Percentiles rank a stretch among this genome's conserved stretches.
Evolutionary conservation across 2,113 vertebrate genomes (phyloP).

Genomic region (Mesocricetus auratus): DNA sequence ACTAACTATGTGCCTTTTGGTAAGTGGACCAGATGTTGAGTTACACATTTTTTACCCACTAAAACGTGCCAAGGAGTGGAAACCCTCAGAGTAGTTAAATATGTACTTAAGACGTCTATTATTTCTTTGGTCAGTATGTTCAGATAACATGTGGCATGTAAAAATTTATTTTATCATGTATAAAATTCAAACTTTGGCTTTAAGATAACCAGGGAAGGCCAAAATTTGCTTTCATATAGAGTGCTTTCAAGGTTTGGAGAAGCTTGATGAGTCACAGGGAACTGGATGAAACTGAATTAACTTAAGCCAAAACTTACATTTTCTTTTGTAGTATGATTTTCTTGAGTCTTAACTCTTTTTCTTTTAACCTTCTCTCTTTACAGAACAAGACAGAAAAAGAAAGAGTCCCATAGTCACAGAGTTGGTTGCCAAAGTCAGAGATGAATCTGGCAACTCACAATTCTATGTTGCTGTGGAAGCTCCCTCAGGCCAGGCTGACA

Average conservation of each 20-base stretch:
- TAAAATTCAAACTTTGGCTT: slow-evolving; percentile 50
- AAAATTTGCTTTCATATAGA: background rate
- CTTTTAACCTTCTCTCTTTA: background rate
- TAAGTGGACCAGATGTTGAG: slow-evolving; percentile 7
- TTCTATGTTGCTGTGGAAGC: background rate
- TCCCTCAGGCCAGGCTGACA: background rate
- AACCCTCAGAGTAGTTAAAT: background rate
- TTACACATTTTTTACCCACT: background rate
- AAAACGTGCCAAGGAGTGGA: background rate
- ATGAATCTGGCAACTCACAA: background rate
- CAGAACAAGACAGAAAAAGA: slow-evolving; percentile 5
- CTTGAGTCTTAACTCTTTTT: background rate
- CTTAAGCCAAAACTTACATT: slow-evolving; percentile 5
- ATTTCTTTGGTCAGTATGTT: slow-evolving; percentile 26
- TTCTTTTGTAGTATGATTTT: slow-evolving; percentile 6
- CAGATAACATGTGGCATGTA: slow-evolving; percentile 54
- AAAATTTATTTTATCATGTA: slow-evolving; percentile 13
- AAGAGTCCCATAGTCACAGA: background rate
- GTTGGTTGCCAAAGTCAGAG: background rate
- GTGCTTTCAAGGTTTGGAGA: background rate
- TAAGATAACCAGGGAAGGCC: slow-evolving; percentile 29
- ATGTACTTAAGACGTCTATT: background rate
- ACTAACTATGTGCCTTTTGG: background rate
- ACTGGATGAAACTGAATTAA: background rate
- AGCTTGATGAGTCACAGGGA: background rate